Conservation (phyloP, 2,888 invertebrate genomes). For the Hemithea aestivaria region DNA sequence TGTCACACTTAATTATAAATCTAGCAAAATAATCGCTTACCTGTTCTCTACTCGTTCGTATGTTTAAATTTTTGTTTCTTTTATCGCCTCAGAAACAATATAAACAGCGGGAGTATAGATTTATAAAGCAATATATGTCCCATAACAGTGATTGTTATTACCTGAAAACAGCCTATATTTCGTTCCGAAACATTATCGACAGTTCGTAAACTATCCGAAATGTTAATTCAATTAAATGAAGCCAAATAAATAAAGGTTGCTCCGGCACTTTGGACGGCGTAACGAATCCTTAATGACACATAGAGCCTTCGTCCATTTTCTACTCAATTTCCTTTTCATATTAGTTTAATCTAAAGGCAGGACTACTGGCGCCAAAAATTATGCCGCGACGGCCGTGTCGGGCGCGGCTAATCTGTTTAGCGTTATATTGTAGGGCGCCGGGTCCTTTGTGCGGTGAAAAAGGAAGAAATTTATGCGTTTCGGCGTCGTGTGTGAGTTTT, state of each 20-base stretch:
- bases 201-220: constrained; percentile 70
- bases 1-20: too few species aligned
- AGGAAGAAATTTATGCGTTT: constrained; percentile 79
- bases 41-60: neutral
- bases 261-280: constrained; percentile 58
- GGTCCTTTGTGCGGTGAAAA: constrained; percentile 76
- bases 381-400: constrained; percentile 73
- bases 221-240: constrained; percentile 76
- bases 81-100: constrained; percentile 11
- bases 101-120: constrained; percentile 27
- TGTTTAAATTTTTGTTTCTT: constrained; percentile 10
- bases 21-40: neutral
- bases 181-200: constrained; percentile 63
- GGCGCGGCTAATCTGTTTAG: constrained; percentile 74
- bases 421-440: constrained; percentile 68
- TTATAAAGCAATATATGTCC: constrained; percentile 59
- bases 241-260: constrained; percentile 70
- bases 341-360: constrained; percentile 78
- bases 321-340: constrained; percentile 79
- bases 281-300: constrained; percentile 77
- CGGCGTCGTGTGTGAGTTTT: constrained; percentile 76
- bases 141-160: constrained; percentile 69
- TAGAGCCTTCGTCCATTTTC: constrained; percentile 74
- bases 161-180: constrained; percentile 59
- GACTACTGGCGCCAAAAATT: constrained; percentile 80